Conservation (phyloP, 2,888 invertebrate species). For the Sinelater perroti region DNA sequence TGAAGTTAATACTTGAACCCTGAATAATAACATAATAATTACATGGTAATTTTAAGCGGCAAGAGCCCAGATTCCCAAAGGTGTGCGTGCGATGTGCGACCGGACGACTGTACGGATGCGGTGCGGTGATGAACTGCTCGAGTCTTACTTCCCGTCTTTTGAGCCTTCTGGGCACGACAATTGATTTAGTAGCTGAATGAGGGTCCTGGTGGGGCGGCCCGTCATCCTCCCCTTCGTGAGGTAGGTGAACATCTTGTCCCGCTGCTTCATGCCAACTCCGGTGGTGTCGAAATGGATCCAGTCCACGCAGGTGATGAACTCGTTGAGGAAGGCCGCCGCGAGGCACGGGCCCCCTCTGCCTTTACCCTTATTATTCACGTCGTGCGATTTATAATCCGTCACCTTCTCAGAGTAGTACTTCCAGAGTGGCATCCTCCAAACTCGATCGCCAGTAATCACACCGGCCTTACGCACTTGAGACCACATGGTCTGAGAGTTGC, state of each 20-base stretch:
- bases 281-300: constrained; percentile 72
- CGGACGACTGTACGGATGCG: constrained; percentile 9
- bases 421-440: constrained; percentile 71
- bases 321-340: constrained; percentile 60
- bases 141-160: no score
- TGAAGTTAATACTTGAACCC: constrained; percentile 37
- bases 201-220: constrained; percentile 63
- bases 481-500: constrained; percentile 65
- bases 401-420: constrained; percentile 64
- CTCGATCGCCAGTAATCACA: constrained; percentile 66
- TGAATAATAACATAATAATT: constrained; percentile 27
- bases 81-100: constrained; percentile 18
- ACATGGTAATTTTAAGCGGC: constrained; percentile 36
- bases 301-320: constrained; percentile 66
- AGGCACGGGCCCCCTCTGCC: constrained; percentile 57
- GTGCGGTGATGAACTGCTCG: constrained; percentile 24
- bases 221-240: constrained; percentile 63
- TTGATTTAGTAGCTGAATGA: constrained; percentile 62
- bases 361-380: constrained; percentile 58
- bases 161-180: no score
- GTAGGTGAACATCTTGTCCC: constrained; percentile 58
- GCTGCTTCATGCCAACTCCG: constrained; percentile 55
- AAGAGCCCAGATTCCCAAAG: constrained; percentile 27
- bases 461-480: constrained; percentile 64
- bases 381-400: constrained; percentile 55